Evolutionary conservation across 2,113 vertebrate species (phyloP).

Genomic region (Platichthys flesus): DNA sequence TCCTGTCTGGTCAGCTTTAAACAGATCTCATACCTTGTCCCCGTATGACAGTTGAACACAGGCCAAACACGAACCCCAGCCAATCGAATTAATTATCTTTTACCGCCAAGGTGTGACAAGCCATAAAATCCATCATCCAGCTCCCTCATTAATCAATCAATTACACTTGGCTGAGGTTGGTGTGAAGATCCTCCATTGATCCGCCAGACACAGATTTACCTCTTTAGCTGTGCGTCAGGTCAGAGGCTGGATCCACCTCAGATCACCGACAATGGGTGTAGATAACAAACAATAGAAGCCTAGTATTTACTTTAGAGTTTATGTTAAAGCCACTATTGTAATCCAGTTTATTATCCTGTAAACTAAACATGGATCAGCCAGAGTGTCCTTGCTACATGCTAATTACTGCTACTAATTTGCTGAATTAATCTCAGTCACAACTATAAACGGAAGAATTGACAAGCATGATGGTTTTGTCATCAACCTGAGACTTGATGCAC

Average conservation of each 20-base stretch:
- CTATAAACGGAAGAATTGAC: not conserved
- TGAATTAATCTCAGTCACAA: not conserved
- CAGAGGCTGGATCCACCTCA: not conserved
- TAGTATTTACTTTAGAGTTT: not conserved
- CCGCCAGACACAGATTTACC: conserved; percentile 11
- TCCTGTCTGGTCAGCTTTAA: conserved; percentile 51
- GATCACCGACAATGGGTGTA: conserved; percentile 13
- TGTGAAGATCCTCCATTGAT: conserved; percentile 29
- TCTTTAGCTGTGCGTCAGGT: not conserved
- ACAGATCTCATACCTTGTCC: conserved; percentile 38
- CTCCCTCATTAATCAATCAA: conserved; percentile 52
- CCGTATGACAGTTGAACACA: conserved; percentile 12
- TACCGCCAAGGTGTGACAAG: conserved; percentile 43
- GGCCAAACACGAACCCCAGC: conserved; percentile 7
- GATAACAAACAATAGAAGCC: not conserved
- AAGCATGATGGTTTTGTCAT: not conserved
- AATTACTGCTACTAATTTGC: not conserved
- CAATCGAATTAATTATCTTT: conserved; percentile 47
- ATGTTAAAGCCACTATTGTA: not conserved
- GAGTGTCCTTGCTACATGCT: not conserved
- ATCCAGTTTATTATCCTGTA: not conserved
- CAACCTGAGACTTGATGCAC: not conserved
- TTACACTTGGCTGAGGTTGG: conserved; percentile 28
- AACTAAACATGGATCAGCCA: not conserved
- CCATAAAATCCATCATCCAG: conserved; percentile 43